Evolutionary conservation across 2,888 invertebrate genomes (phyloP).

Genomic region (Plutella xylostella): DNA sequence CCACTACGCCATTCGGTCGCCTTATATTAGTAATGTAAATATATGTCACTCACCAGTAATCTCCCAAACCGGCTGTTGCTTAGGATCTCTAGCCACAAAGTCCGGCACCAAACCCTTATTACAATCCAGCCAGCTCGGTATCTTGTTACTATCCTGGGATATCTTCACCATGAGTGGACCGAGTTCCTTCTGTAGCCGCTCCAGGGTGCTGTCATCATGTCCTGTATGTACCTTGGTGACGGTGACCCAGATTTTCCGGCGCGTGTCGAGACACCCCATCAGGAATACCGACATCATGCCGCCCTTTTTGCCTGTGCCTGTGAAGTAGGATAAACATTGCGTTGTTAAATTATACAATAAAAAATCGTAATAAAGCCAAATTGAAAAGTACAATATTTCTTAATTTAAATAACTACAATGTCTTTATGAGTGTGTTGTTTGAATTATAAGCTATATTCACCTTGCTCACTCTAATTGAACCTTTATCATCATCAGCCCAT

Average conservation of each 20-base stretch:
- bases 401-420: too few species aligned
- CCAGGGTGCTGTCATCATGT: slow-evolving; percentile 88
- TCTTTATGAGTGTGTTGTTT: too few species aligned
- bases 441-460: too few species aligned
- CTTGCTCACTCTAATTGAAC: too few species aligned
- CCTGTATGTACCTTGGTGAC: slow-evolving; percentile 92
- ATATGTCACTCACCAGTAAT: slow-evolving; percentile 85
- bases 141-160: slow-evolving; percentile 74
- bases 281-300: slow-evolving; percentile 94
- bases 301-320: slow-evolving; percentile 85
- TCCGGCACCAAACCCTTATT: slow-evolving; percentile 90
- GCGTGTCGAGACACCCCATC: slow-evolving; percentile 88
- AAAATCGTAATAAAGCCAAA: too few species aligned
- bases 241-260: slow-evolving; percentile 79
- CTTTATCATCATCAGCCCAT: too few species aligned
- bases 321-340: slow-evolving; percentile 17
- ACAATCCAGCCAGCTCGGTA: slow-evolving; percentile 86
- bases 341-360: neutral
- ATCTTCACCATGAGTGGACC: slow-evolving; percentile 81
- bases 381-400: too few species aligned
- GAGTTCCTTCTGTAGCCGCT: slow-evolving; percentile 75
- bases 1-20: too few species aligned
- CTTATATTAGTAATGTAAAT: too few species aligned
- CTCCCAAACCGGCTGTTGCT: slow-evolving; percentile 93
- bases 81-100: slow-evolving; percentile 87